Evolutionary conservation across 2,797 vertebrate species (phyloP), one percentile per base, ranked within the genome.

Genomic region (Carcharodon carcharias): DNA sequence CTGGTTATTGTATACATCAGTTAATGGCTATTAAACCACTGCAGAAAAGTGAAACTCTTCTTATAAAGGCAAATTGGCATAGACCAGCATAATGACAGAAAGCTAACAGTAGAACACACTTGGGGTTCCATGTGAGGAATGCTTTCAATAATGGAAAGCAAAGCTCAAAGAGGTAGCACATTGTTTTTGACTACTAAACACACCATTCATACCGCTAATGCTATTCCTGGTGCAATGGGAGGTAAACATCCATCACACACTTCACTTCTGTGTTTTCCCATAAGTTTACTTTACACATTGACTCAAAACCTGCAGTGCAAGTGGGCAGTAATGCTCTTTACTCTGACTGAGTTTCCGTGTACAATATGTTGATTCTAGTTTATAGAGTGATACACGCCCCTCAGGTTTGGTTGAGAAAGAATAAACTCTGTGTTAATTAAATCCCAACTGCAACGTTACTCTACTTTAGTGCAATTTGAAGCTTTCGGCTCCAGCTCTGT

Each of bases 401-500:
- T n/a, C 31, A 63, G 89, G 5, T 92, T 89, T 89, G 88, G 28
- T 23, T 40, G 89, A 28, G 93, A 31, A 71, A 71, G 26, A 31
- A 7, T 95, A 95, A 95, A 28, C 23, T 69, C 23, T 56, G 65
- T 95, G 65, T 69, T 71, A 95, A 95, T 31, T 61, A 26, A 80
- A 56, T 82, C n/a, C 56, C 56, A 58, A 28, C 23, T 85, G 54
- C 35, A 96, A 87, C 56, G 98, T 98, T 96, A 99, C 99, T 98
- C 98, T 96, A 99, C 99, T 98, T 98, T 99, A 88, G 98, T 99
- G 97, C 98, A 99, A 97, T 99, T 99, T 35, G 98, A 98, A 96
- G 99, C 99, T 97, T 98, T 99, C 96, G 99, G 98, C 97, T 99
- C 99, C 97, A 99, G 97, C 96, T 98, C 98, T 0, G 97, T 97